These are phyloP conservation scores for Brachyrhaphis roseni DNA, from an alignment of 2,797 vertebrate genomes.

Conservation along the genomic window DNA sequence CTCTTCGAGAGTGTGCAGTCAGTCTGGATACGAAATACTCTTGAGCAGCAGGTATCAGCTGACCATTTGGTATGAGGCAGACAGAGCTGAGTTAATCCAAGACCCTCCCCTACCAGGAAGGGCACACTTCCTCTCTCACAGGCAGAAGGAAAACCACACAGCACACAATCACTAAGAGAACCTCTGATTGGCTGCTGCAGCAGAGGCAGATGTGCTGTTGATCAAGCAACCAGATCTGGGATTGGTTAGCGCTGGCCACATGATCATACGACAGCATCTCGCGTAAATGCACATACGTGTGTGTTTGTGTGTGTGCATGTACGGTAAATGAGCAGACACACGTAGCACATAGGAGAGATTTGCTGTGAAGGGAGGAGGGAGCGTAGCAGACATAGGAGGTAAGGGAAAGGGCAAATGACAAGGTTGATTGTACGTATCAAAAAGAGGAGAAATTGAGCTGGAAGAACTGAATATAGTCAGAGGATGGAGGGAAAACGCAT, in stretches of 20 bases:
- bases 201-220: conserved; percentile 66
- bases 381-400: conserved; percentile 14
- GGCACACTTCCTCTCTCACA: conserved; percentile 80
- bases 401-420: conserved; percentile 35
- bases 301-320: conserved; percentile 23
- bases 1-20: conserved; percentile 17
- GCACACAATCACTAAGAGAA: conserved; percentile 55
- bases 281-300: conserved; percentile 35
- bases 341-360: conserved; percentile 65
- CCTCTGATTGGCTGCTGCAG: conserved; percentile 70
- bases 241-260: conserved; percentile 73
- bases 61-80: conserved; percentile 60
- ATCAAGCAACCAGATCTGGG: conserved; percentile 54
- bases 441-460: conserved; percentile 22
- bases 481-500: conserved; percentile 12
- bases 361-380: conserved; percentile 49
- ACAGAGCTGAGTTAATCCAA: conserved; percentile 72
- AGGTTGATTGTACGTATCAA: conserved; percentile 36
- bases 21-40: conserved; percentile 45
- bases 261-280: conserved; percentile 63
- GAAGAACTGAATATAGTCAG: background rate
- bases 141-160: conserved; percentile 67
- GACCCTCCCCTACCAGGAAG: conserved; percentile 80
- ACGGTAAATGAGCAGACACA: conserved; percentile 55
- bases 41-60: conserved; percentile 63